Conservation (phyloP, 2,113 vertebrate species). For the Tragelaphus strepsiceros region DNA sequence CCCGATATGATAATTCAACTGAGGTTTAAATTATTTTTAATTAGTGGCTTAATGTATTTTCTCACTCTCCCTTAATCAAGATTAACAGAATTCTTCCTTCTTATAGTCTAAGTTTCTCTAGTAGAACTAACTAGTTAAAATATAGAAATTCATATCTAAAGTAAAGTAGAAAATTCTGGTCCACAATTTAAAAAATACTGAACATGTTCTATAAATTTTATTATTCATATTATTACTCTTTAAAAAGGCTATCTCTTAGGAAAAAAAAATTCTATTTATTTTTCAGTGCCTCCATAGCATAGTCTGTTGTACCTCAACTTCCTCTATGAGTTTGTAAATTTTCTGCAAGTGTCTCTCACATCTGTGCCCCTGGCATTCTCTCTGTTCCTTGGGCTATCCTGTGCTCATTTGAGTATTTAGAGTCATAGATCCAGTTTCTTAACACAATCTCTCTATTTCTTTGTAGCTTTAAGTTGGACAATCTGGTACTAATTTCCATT, state of each 20-base stretch:
- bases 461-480: neutral
- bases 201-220: neutral
- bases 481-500: neutral
- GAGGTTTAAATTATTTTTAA: neutral
- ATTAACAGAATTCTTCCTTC: neutral
- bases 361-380: neutral
- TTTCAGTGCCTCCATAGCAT: neutral
- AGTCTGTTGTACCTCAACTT: neutral
- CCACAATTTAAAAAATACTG: neutral
- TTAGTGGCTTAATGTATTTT: neutral
- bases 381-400: neutral
- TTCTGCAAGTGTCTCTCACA: neutral
- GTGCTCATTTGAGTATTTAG: neutral
- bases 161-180: neutral
- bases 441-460: neutral
- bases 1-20: neutral
- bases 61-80: neutral
- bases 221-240: neutral
- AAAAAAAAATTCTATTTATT: neutral
- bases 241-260: neutral
- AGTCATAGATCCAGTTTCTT: neutral
- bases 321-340: neutral
- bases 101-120: neutral
- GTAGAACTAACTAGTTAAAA: neutral
- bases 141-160: neutral